These are phyloP conservation scores for Shargacucullia verbasci DNA, from an alignment of 2,888 invertebrate genomes.

Conservation along the genomic window DNA sequence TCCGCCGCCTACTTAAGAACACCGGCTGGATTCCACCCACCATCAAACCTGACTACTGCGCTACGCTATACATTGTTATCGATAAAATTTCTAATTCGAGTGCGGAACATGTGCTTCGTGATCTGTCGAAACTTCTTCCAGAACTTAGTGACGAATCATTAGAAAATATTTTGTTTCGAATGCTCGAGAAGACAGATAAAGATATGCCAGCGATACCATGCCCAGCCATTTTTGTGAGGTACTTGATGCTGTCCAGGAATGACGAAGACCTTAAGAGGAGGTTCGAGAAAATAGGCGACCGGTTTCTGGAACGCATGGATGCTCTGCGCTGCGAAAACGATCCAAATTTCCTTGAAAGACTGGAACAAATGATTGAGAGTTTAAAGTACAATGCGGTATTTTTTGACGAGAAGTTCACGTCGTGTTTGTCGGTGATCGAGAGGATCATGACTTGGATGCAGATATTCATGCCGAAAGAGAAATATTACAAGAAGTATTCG, in stretches of 20 bases:
- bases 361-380: conserved; percentile 58
- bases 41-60: conserved; percentile 67
- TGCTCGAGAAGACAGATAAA: conserved; percentile 45
- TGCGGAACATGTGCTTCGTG: conserved; percentile 52
- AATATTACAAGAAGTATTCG: conserved; percentile 62
- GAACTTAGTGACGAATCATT: conserved; percentile 53
- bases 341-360: not conserved
- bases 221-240: conserved; percentile 66
- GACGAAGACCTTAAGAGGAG: conserved; percentile 57
- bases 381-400: conserved; percentile 68
- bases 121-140: conserved; percentile 56
- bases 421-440: conserved; percentile 66
- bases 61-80: conserved; percentile 57
- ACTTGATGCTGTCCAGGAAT: conserved; percentile 63
- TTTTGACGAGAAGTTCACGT: conserved; percentile 60
- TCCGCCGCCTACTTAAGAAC: conserved; percentile 35
- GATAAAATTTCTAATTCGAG: conserved; percentile 42
- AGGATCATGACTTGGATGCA: conserved; percentile 61
- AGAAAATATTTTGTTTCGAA: conserved; percentile 46
- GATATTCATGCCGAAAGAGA: conserved; percentile 63
- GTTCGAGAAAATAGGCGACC: conserved; percentile 58
- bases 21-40: conserved; percentile 55
- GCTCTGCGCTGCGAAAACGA: conserved; percentile 4
- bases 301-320: conserved; percentile 64
- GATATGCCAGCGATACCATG: conserved; percentile 45